Base-by-base conservation (phyloP, 2,797 vertebrate genomes). In the Lithobates sylvaticus region DNA sequence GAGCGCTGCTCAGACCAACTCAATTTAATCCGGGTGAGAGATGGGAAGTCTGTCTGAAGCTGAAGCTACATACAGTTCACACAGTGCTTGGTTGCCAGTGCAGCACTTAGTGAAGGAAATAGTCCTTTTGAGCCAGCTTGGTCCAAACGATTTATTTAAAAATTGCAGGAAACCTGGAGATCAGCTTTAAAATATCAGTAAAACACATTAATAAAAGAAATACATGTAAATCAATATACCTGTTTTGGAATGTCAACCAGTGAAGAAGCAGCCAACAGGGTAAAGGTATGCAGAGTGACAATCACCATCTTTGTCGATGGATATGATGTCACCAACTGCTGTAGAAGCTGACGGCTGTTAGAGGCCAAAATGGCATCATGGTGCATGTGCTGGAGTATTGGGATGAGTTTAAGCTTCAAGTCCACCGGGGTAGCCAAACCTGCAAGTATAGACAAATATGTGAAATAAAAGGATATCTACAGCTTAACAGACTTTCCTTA, bases 321-420 rank as follows among this genome's bases (percentile, higher is more conserved):
- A 87, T 99, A 99, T 0, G 97, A 97, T 0, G 95, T 96, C 86
- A 99, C 96, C 42, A 99, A 93, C 87, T 99, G 96, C 91, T 99
- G 97, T 0, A 99, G 93, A 5, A 99, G 96, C 89, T 98, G 96
- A 10, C 97, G 93, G 78, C 97, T 98, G 86, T 96, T 96, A 88
- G 97, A 99, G 0, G 98, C 98, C 91, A 99, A 84, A 86, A 96
- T 94, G 0, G 98, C 98, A 0, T 99, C 95, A 0, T 99, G 98
- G 89, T 99, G 97, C 98, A 99, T 99, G 93, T 99, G 97, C 93
- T 99, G 98, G 9, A 99, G 92, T 91, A 98, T 98, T 0, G 98
- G 98, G 77, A 98, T 99, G 89, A 99, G 58, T 92, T 98, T 98
- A 89, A 99, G 93, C 93, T 99, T 99, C 93, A 99, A 90, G 72